Evolutionary conservation across 2,888 invertebrate species (phyloP).

Genomic region (Cyclophora punctaria): DNA sequence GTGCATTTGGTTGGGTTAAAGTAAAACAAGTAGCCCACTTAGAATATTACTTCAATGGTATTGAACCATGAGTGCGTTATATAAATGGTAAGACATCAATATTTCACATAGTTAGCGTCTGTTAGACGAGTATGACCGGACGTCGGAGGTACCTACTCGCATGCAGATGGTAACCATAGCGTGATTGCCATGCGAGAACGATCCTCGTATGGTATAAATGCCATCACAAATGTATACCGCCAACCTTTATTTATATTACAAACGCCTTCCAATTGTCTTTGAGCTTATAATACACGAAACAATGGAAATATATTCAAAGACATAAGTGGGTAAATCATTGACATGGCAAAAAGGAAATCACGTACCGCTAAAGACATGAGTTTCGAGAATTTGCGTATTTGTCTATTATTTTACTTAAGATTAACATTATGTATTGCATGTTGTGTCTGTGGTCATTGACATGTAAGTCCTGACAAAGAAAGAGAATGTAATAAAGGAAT

Average conservation of each 20-base stretch:
- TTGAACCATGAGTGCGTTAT: no score
- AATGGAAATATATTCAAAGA: conserved; percentile 53
- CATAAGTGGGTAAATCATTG: conserved; percentile 40
- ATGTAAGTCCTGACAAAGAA: conserved; percentile 1
- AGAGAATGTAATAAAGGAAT: no score
- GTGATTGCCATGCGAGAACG: conserved; percentile 67
- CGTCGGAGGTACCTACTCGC: conserved; percentile 50
- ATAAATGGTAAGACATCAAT: conserved; percentile 12
- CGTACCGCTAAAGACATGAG: conserved; percentile 38
- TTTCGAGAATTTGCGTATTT: conserved; percentile 45
- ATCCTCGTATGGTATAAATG: conserved; percentile 65
- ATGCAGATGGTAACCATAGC: conserved; percentile 56
- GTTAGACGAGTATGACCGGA: conserved; percentile 69
- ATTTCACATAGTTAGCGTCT: conserved; percentile 48
- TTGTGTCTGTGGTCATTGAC: conserved; percentile 26
- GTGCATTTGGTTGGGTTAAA: no score
- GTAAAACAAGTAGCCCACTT: no score
- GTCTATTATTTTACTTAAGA: conserved; percentile 30
- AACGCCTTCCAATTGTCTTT: conserved; percentile 56
- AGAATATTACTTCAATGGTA: no score
- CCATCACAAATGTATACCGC: conserved; percentile 54
- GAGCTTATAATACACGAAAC: conserved; percentile 55
- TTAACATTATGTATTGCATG: no score
- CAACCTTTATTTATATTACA: conserved; percentile 56
- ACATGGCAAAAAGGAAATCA: conserved; percentile 58